Conservation (phyloP, 2,797 vertebrate genomes). For the Acridotheres tristis region DNA sequence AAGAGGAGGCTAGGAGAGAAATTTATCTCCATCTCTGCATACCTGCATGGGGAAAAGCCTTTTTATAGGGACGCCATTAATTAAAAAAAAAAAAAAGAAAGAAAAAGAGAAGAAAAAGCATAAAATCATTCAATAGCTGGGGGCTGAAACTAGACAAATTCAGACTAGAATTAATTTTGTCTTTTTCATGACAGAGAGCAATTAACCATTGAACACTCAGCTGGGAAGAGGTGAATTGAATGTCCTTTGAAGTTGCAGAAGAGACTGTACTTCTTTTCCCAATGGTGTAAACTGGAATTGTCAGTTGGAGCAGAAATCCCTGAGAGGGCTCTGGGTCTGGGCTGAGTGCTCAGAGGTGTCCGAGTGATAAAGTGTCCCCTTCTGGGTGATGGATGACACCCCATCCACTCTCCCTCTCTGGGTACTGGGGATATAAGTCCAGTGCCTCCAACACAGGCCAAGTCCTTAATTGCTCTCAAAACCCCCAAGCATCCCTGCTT, state of each 20-base stretch:
- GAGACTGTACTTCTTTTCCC: neutral
- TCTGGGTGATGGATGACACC: neutral
- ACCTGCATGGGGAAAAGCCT: constrained; percentile 18
- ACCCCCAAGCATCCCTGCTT: neutral
- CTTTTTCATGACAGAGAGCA: neutral
- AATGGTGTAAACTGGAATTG: neutral
- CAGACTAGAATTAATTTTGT: neutral
- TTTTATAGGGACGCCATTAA: neutral
- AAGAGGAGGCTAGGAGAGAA: neutral
- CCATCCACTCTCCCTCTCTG: neutral
- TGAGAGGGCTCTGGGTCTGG: neutral
- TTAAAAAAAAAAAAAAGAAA: neutral
- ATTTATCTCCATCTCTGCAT: neutral
- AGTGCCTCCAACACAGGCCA: neutral
- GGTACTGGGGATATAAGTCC: neutral
- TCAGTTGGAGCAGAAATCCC: neutral
- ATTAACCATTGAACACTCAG: neutral
- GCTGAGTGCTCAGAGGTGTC: neutral
- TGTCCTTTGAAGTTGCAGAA: neutral
- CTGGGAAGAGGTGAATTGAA: neutral
- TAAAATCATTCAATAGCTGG: constrained; percentile 1
- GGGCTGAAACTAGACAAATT: constrained; percentile 15
- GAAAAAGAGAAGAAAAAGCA: neutral
- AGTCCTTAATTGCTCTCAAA: neutral
- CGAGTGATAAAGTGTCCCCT: neutral